Percentiles rank a stretch among this genome's conserved stretches.
These are phyloP conservation scores for Parazoanthus atlanticus DNA, from an alignment of 92 coral and sea anemone species.

Conservation along the genomic window DNA sequence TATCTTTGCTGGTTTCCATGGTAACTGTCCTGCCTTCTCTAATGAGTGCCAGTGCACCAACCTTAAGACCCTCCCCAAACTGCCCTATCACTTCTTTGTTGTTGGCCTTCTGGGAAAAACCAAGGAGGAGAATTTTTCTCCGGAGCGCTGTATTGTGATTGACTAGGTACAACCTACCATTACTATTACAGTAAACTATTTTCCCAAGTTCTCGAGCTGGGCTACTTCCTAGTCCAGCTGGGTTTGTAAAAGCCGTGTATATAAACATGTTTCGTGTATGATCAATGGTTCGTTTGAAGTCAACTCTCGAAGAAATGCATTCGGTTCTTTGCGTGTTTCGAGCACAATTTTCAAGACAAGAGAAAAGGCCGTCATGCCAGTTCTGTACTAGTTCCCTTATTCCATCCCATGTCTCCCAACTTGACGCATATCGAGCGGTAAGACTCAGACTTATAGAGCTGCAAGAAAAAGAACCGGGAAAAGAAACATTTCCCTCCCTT, in stretches of 20 bases:
- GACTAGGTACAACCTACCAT: slow-evolving; percentile 36
- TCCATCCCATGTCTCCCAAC: slow-evolving; percentile 66
- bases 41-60: slow-evolving; percentile 60
- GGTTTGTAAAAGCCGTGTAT: slow-evolving; percentile 9
- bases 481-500: not conserved
- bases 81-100: slow-evolving; percentile 66
- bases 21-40: slow-evolving; percentile 59
- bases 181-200: slow-evolving; percentile 41
- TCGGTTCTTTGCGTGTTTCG: not conserved
- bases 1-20: slow-evolving; percentile 61
- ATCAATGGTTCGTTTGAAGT: slow-evolving; percentile 9
- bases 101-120: slow-evolving; percentile 57
- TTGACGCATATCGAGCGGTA: slow-evolving; percentile 52
- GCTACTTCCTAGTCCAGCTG: not conserved
- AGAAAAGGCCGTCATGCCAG: slow-evolving; percentile 63
- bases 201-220: slow-evolving; percentile 37
- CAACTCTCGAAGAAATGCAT: slow-evolving; percentile 1
- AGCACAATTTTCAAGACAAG: slow-evolving; percentile 43
- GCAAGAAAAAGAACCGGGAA: not conserved
- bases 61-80: slow-evolving; percentile 66
- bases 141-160: slow-evolving; percentile 53
- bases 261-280: not conserved
- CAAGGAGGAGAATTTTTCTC: slow-evolving; percentile 60
- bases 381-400: slow-evolving; percentile 62
- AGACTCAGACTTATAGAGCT: slow-evolving; percentile 51